Conservation (phyloP, 2,888 invertebrate species). For the Zygothrica quintamaculata region DNA sequence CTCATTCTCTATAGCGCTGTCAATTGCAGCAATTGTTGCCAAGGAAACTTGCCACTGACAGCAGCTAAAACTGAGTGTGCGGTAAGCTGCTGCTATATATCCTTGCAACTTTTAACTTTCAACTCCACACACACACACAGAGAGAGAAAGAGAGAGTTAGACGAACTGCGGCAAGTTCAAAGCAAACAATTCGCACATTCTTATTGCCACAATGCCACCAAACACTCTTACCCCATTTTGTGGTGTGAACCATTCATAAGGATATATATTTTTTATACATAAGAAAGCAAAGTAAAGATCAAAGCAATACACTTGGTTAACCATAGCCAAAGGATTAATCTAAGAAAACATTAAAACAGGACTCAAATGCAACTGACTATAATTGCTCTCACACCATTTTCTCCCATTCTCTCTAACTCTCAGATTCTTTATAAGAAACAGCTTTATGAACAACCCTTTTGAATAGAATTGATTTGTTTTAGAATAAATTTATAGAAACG, state of each 20-base stretch:
- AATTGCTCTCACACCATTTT: too few species aligned
- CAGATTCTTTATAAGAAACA: too few species aligned
- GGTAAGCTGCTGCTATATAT: too few species aligned
- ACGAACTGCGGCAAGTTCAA: conserved; percentile 33
- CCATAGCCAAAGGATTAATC: background rate
- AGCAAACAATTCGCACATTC: conserved; percentile 2
- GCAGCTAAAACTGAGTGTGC: too few species aligned
- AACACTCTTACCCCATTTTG: background rate
- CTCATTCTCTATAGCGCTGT: too few species aligned
- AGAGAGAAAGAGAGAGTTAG: too few species aligned
- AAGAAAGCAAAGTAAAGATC: background rate
- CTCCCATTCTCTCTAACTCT: too few species aligned
- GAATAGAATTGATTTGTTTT: too few species aligned
- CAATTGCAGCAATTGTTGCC: too few species aligned
- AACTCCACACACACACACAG: background rate
- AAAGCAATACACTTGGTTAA: background rate
- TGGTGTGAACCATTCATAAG: background rate
- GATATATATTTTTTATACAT: background rate
- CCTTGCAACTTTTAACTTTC: conserved; percentile 15
- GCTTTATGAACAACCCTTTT: too few species aligned
- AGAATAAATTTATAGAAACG: too few species aligned
- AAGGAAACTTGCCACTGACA: too few species aligned
- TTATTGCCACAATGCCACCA: background rate
- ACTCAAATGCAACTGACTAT: background rate
- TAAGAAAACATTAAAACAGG: background rate